Evolutionary conservation across 1,140 invertebrate species (phyloP).

Genomic region (Drosophila orosa): DNA sequence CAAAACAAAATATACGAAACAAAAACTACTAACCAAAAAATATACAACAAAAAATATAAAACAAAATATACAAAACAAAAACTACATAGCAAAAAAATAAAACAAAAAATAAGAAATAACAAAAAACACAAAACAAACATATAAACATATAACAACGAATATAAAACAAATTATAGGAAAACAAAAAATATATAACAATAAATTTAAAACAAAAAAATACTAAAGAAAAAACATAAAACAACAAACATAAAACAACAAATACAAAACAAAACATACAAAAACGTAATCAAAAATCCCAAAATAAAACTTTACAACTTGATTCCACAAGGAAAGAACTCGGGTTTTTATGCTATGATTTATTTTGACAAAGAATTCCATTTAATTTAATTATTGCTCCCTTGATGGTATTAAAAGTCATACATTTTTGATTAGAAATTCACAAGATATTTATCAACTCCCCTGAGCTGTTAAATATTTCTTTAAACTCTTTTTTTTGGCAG

Average conservation of each 20-base stretch:
- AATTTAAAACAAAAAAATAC: no score
- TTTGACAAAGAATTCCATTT: no score
- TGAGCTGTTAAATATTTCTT: neutral
- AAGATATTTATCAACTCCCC: neutral
- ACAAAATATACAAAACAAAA: no score
- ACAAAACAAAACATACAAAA: neutral
- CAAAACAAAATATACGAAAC: no score
- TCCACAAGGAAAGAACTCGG: constrained; percentile 4
- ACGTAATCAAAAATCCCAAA: constrained; percentile 4
- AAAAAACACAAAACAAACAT: neutral
- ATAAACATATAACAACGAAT: neutral
- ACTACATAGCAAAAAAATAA: constrained; percentile 9
- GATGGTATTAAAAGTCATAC: neutral
- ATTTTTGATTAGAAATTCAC: neutral
- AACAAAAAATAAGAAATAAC: neutral
- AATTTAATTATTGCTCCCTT: no score
- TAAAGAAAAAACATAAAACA: neutral
- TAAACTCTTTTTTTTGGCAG: constrained; percentile 4
- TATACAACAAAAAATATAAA: no score
- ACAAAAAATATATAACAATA: no score
- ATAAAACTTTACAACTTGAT: constrained; percentile 48
- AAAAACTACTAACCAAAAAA: no score
- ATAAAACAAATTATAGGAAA: neutral
- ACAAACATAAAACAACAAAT: neutral
- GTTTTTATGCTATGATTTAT: neutral